phyloP scores from a whole-genome alignment of 2,113 vertebrate genomes.

The Oryzias melastigma region DNA sequence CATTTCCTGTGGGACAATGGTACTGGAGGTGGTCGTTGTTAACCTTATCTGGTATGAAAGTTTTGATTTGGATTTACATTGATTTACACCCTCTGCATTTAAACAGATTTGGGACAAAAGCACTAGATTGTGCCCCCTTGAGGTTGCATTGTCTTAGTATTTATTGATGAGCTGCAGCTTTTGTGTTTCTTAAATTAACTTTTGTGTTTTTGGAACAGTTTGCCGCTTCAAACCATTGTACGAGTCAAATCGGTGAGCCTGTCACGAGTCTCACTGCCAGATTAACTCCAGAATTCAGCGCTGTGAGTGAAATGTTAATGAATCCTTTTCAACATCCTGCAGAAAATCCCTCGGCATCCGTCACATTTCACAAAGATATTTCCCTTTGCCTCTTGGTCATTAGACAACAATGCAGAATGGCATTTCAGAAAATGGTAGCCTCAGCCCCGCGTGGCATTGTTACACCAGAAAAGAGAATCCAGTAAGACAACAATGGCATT shows the following conservation, averaged over 20 bases:
- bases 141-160: no score
- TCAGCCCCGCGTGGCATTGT: constrained; percentile 16
- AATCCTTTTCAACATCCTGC: constrained; percentile 13
- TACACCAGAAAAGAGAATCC: constrained; percentile 19
- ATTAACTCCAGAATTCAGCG: constrained; percentile 13
- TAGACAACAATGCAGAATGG: constrained; percentile 17
- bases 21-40: no score
- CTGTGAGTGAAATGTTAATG: constrained; percentile 18
- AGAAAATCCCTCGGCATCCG: constrained; percentile 11
- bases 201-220: neutral
- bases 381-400: constrained; percentile 21
- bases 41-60: no score
- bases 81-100: no score
- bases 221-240: neutral
- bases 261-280: neutral
- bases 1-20: no score
- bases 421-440: constrained; percentile 19
- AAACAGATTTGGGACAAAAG: no score
- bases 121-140: no score
- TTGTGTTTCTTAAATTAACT: neutral
- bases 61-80: no score
- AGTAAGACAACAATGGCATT: constrained; percentile 8
- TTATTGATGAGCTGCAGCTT: no score
- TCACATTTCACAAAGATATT: constrained; percentile 12
- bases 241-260: neutral